Percentiles rank a stretch among this genome's conserved stretches.
Conservation (phyloP, 2,113 vertebrate species). For the Indicator maculatus region DNA sequence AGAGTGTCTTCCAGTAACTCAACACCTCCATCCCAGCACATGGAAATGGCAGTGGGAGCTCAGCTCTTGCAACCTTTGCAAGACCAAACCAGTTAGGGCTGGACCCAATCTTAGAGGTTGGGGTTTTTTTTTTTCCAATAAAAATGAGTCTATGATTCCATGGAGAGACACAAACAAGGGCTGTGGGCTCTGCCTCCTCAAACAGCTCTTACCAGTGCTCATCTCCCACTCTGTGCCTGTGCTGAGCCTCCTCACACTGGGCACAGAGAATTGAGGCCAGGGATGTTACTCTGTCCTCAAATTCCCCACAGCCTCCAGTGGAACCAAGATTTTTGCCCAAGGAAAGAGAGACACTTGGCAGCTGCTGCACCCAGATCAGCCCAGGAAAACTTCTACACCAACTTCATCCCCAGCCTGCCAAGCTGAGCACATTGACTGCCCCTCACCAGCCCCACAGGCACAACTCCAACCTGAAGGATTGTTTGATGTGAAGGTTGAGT, state of each 20-base stretch:
- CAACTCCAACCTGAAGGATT: neutral
- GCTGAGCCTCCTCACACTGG: neutral
- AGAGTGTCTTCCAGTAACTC: neutral
- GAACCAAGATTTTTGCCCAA: neutral
- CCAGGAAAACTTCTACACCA: too few species aligned
- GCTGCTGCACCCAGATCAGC: neutral
- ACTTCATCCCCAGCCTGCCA: neutral
- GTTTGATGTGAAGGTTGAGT: neutral
- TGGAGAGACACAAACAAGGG: neutral
- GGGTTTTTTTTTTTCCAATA: too few species aligned
- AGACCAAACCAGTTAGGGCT: neutral
- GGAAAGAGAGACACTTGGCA: neutral
- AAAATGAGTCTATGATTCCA: too few species aligned
- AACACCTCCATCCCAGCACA: neutral
- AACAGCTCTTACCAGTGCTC: neutral
- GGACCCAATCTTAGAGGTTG: neutral
- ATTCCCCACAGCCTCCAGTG: neutral
- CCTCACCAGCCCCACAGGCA: neutral
- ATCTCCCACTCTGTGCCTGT: accelerated
- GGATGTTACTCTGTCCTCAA: accelerated
- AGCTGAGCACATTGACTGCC: too few species aligned
- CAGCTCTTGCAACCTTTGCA: neutral
- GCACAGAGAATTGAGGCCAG: neutral
- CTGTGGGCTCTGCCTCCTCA: neutral
- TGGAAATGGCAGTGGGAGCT: neutral